phyloP scores from a whole-genome alignment of 2,888 invertebrate species.

The Physocephala rufipes region DNA sequence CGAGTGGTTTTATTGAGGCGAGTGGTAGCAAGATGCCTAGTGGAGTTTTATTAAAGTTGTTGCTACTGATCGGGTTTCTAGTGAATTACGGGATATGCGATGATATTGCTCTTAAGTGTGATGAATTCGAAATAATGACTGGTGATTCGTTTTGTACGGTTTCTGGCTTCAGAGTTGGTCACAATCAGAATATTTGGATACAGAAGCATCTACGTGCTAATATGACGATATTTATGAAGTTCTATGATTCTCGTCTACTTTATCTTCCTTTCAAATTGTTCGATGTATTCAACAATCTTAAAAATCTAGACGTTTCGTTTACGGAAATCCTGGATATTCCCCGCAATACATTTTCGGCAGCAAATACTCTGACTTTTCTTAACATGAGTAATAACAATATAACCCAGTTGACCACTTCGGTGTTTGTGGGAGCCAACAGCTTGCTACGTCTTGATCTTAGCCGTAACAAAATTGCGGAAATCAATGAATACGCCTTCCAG shows the following conservation, averaged over 20 bases:
- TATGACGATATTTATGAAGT: constrained; percentile 63
- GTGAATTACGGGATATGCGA: constrained; percentile 44
- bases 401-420: constrained; percentile 59
- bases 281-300: constrained; percentile 57
- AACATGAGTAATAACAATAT: constrained; percentile 62
- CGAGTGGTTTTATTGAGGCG: constrained; percentile 3
- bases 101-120: constrained; percentile 61
- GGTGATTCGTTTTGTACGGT: constrained; percentile 61
- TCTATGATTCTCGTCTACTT: constrained; percentile 61
- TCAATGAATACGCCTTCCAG: constrained; percentile 60
- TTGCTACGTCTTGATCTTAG: constrained; percentile 61
- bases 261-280: constrained; percentile 63
- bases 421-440: constrained; percentile 60
- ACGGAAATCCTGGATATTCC: constrained; percentile 62
- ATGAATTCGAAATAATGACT: constrained; percentile 61
- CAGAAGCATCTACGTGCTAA: constrained; percentile 55
- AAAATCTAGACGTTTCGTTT: constrained; percentile 61
- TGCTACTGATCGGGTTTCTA: constrained; percentile 16
- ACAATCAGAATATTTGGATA: constrained; percentile 61
- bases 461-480: constrained; percentile 53
- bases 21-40: background rate
- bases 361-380: constrained; percentile 56
- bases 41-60: background rate
- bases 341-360: constrained; percentile 61
- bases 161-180: constrained; percentile 61